These are phyloP conservation scores for Bombus confusus DNA, from an alignment of 1,140 invertebrate species.

Conservation along the genomic window DNA sequence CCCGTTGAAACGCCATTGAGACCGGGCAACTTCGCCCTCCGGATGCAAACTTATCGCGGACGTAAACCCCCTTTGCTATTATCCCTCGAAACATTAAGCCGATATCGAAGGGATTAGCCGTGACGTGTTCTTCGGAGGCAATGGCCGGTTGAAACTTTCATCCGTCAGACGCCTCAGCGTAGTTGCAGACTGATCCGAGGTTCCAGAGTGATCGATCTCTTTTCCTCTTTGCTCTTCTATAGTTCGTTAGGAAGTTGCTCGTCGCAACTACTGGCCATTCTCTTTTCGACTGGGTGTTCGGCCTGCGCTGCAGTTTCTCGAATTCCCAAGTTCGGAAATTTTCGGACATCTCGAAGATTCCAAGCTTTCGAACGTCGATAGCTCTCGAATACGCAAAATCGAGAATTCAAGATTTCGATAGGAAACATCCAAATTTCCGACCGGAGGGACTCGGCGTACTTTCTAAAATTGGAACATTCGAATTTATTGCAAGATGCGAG, in stretches of 20 bases:
- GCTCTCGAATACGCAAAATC: no score
- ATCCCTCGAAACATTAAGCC: conserved; percentile 44
- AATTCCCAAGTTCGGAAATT: no score
- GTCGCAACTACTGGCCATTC: background rate
- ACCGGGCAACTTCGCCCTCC: background rate
- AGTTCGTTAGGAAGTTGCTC: background rate
- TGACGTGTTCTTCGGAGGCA: conserved; percentile 14
- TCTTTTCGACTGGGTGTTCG: no score
- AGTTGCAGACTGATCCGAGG: no score
- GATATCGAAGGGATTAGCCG: conserved; percentile 52
- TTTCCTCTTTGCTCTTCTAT: background rate
- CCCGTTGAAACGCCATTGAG: conserved; percentile 27
- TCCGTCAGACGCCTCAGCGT: background rate
- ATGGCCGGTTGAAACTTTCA: conserved; percentile 14
- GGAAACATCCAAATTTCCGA: no score
- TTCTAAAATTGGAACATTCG: background rate
- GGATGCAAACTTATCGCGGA: conserved; percentile 36
- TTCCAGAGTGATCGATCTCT: conserved; percentile 16
- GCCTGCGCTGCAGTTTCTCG: no score
- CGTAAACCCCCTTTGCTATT: conserved; percentile 39
- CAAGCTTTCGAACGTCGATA: no score
- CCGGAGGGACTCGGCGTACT: background rate
- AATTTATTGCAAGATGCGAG: background rate
- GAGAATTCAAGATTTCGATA: no score
- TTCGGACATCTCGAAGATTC: no score